These are phyloP conservation scores for Neuroscelio doddi DNA, from an alignment of 2,888 invertebrate genomes.

Conservation along the genomic window DNA sequence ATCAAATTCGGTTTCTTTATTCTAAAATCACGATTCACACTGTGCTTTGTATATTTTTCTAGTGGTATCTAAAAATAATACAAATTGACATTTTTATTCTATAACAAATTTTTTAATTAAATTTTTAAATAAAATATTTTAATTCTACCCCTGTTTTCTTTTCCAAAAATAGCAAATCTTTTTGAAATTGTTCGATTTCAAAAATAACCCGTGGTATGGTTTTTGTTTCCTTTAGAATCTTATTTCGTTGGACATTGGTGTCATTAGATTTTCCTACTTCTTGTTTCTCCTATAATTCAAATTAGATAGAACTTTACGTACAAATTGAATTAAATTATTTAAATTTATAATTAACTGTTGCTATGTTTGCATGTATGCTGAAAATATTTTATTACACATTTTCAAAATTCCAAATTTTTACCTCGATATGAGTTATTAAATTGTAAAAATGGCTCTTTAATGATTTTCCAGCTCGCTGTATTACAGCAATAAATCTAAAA, in stretches of 20 bases:
- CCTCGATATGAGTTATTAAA: constrained; percentile 76
- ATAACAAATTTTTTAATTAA: constrained; percentile 8
- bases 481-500: constrained; percentile 57
- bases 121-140: background rate
- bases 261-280: constrained; percentile 69
- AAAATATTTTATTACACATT: background rate
- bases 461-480: constrained; percentile 76
- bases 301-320: too few species aligned
- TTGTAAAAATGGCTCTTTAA: constrained; percentile 75
- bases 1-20: constrained; percentile 74
- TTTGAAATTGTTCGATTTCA: constrained; percentile 79
- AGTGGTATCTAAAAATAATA: constrained; percentile 58
- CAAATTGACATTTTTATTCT: constrained; percentile 4
- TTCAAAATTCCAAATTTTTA: constrained; percentile 56
- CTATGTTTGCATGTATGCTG: too few species aligned
- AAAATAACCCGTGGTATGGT: constrained; percentile 79
- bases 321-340: too few species aligned
- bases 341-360: too few species aligned
- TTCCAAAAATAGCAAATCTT: constrained; percentile 75
- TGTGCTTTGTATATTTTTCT: constrained; percentile 75
- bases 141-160: constrained; percentile 75
- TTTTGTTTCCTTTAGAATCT: constrained; percentile 77
- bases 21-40: constrained; percentile 79
- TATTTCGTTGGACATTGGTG: constrained; percentile 71
- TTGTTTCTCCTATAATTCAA: constrained; percentile 56